Percentiles rank a stretch among this genome's conserved stretches.
Conservation (phyloP, 2,113 vertebrate species). For the Protobothrops mucrosquamatus region DNA sequence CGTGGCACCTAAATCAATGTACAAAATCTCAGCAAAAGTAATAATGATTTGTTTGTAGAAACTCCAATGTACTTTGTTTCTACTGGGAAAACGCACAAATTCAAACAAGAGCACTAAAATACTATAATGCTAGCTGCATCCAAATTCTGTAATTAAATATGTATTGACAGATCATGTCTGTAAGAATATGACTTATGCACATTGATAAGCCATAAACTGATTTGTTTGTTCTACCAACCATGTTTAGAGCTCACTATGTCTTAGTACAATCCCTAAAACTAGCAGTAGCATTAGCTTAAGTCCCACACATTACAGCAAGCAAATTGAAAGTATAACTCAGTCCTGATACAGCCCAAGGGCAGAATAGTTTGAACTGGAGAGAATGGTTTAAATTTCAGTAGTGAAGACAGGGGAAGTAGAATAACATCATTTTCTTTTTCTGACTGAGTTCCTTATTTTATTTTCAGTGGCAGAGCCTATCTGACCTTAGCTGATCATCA, state of each 20-base stretch:
- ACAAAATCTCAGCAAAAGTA: not conserved
- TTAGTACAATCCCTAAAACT: not conserved
- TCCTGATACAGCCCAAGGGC: not conserved
- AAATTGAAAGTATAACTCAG: not conserved
- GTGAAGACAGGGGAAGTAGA: not conserved
- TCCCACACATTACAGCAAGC: not conserved
- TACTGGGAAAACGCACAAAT: not conserved
- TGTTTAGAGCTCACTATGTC: not conserved
- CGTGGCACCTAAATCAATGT: not conserved
- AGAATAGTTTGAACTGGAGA: not conserved
- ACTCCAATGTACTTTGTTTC: not conserved
- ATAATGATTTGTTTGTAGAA: not conserved
- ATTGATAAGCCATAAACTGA: not conserved
- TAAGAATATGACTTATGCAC: not conserved
- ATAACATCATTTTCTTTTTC: not conserved
- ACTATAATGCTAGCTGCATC: not conserved
- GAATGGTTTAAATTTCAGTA: not conserved
- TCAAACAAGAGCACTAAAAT: not conserved
- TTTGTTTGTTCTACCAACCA: not conserved
- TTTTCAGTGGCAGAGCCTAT: not conserved
- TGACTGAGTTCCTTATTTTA: not conserved
- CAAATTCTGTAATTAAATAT: not conserved
- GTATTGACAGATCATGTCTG: not conserved
- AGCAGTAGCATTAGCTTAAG: not conserved
- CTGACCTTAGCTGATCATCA: not conserved